phyloP scores from a whole-genome alignment of 2,888 invertebrate genomes.

The Sericinus montela region DNA sequence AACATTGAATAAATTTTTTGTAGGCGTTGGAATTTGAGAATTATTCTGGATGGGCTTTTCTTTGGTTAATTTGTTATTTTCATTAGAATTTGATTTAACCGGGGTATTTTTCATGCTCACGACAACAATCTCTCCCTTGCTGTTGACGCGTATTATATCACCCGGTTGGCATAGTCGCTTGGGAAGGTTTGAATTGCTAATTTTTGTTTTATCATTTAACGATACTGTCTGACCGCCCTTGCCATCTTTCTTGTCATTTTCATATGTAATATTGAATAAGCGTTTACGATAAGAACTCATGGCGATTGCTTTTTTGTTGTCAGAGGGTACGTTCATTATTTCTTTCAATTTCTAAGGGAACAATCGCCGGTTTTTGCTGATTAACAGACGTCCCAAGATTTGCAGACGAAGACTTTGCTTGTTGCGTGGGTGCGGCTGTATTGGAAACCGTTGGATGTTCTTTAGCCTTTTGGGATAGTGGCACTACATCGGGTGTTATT shows the following conservation, averaged over 20 bases:
- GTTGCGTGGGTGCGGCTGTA: not conserved
- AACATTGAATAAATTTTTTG: not conserved
- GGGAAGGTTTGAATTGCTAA: too few relatives aligned
- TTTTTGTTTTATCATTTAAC: not conserved
- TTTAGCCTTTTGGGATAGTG: not conserved
- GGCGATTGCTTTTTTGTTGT: not conserved
- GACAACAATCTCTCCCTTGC: not conserved
- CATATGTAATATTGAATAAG: not conserved
- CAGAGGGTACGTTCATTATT: not conserved
- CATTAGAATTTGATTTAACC: not conserved
- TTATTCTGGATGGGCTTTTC: not conserved
- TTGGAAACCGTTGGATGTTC: not conserved
- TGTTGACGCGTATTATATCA: conserved; percentile 1
- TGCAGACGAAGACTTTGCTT: not conserved
- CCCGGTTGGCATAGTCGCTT: not conserved
- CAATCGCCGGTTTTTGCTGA: not conserved
- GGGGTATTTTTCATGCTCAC: not conserved
- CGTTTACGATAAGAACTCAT: not conserved
- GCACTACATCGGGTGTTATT: too few relatives aligned
- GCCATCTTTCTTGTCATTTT: too few relatives aligned
- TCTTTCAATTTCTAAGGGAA: not conserved
- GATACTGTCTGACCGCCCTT: too few relatives aligned
- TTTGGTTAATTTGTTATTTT: not conserved
- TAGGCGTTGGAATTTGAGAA: not conserved
- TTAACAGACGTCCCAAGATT: not conserved